Evolutionary conservation across 2,888 invertebrate species (phyloP), one percentile per base, ranked within the genome.

Genomic region (Coelinius sp.): DNA sequence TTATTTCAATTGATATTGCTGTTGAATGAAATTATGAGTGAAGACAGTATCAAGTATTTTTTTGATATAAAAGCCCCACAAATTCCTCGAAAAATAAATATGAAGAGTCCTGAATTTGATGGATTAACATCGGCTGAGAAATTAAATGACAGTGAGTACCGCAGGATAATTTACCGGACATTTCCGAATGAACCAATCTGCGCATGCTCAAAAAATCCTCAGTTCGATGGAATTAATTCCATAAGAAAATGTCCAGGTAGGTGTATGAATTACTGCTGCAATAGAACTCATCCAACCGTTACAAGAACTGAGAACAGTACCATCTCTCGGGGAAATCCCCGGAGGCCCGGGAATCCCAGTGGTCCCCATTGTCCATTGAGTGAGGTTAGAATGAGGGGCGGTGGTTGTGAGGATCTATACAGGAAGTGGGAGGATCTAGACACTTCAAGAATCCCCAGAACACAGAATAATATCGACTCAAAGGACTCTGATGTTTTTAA

Each of bases 121-220:
- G 75, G 75, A 10, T 66, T 84, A 66, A 84, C 84, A 7, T 78
- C 76, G 12, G 83, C 83, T n/a, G 83, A 86, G 73, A 84, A 84
- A 74, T 73, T 85, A 3, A 85, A 84, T 71, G 82, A 85, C 67
- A 76, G 78, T 2, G 70, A 77, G 44, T 85, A 82, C 71, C 79
- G 84, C 2, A 71, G 78, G 14, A 62, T 80, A 12, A 73, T 85
- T 68, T 84, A 84, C 73, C 77, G 72, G 38, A 63, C 77, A 6
- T 83, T 83, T 76, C 82, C 82, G 1, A 74, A 84, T 65, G 83
- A 85, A 67, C 77, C 79, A 3, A 83, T 82, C 14, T 84, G 84
- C 69, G 66, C 65, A 14, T 86, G 84, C 62, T 62, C 35, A 27
- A 38, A 22, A 70, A 46, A 68, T 74, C 76, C 10, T 69, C 63